phyloP scores from a whole-genome alignment of 1,140 invertebrate genomes.

The Sinella curviseta region DNA sequence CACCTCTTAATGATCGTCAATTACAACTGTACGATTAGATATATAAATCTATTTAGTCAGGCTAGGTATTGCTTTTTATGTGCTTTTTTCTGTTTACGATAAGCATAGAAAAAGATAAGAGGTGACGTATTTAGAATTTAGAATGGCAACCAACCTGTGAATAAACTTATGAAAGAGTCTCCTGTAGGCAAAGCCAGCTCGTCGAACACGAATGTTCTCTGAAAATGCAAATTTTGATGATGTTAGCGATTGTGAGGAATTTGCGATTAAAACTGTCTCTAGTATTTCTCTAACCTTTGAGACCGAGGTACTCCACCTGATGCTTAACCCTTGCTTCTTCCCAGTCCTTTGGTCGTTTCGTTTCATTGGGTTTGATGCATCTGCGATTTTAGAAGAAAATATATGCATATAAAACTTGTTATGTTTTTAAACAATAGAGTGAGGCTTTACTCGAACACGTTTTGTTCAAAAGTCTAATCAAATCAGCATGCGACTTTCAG shows the following conservation, averaged over 20 bases:
- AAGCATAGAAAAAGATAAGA: too few relatives aligned
- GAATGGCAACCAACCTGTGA: slow-evolving; percentile 54
- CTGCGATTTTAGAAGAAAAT: slow-evolving; percentile 49
- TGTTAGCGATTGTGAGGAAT: slow-evolving; percentile 65
- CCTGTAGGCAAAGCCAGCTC: slow-evolving; percentile 69
- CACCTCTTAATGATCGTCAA: too few relatives aligned
- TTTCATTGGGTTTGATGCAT: slow-evolving; percentile 79
- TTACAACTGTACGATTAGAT: too few relatives aligned
- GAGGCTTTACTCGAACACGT: too few relatives aligned
- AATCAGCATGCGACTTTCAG: background rate
- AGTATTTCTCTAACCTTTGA: too few relatives aligned
- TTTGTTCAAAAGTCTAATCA: background rate
- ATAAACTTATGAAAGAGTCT: slow-evolving; percentile 67
- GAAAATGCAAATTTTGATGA: slow-evolving; percentile 65
- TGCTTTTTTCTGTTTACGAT: too few relatives aligned
- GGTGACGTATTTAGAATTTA: too few relatives aligned
- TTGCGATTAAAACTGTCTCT: too few relatives aligned
- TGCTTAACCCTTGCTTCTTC: slow-evolving; percentile 66
- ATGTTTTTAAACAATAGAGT: too few relatives aligned
- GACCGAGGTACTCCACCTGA: slow-evolving; percentile 56
- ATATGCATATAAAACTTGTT: background rate
- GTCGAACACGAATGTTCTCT: slow-evolving; percentile 68
- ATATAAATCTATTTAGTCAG: too few relatives aligned
- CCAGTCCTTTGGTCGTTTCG: slow-evolving; percentile 72
- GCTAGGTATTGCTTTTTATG: too few relatives aligned